These are phyloP conservation scores for Cygnus olor DNA, from an alignment of 2,797 vertebrate species.

Conservation along the genomic window DNA sequence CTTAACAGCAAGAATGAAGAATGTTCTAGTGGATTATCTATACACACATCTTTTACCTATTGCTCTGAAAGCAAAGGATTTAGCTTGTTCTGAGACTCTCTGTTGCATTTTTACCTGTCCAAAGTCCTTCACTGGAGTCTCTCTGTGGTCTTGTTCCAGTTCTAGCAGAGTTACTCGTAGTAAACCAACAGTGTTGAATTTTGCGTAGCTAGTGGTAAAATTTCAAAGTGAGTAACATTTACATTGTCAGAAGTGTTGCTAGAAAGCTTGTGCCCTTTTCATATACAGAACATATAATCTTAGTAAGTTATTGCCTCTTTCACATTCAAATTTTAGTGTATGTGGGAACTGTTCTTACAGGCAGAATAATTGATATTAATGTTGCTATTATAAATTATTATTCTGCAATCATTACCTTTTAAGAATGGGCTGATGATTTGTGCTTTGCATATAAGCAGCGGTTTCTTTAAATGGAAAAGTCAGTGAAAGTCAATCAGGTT, in stretches of 20 bases:
- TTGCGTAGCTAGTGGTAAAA: neutral
- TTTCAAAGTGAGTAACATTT: neutral
- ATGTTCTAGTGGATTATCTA: neutral
- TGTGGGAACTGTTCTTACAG: neutral
- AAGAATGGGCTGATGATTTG: constrained; percentile 43
- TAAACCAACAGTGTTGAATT: neutral
- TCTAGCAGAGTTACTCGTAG: neutral
- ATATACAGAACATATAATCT: neutral
- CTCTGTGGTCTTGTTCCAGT: neutral
- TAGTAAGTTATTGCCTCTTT: neutral
- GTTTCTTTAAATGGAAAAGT: constrained; percentile 42
- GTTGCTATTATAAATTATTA: constrained; percentile 54
- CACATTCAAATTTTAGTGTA: neutral
- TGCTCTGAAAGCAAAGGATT: neutral
- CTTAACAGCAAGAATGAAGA: neutral
- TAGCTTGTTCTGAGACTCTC: neutral
- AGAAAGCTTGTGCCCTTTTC: neutral
- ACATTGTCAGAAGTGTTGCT: neutral
- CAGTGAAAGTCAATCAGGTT: constrained; percentile 50
- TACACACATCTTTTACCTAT: neutral
- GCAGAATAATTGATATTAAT: constrained; percentile 53
- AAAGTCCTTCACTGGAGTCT: neutral
- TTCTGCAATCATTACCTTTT: constrained; percentile 44
- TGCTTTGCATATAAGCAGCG: neutral
- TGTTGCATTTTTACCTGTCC: neutral